Evolutionary conservation across 2,797 vertebrate genomes (phyloP).

Genomic region (Picus viridis): DNA sequence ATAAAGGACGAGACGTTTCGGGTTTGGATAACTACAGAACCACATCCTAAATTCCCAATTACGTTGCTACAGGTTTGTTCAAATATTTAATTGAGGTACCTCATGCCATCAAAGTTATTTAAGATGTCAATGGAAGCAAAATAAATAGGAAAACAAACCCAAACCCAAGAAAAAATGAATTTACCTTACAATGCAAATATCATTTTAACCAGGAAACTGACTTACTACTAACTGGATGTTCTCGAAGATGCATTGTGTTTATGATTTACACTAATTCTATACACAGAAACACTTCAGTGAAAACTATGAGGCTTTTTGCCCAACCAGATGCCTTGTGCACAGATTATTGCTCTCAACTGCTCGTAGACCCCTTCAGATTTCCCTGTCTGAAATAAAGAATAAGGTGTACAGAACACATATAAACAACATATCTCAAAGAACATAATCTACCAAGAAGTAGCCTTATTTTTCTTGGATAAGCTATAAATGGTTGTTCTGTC

Average conservation of each 20-base stretch:
- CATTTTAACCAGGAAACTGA: not conserved
- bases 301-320: not conserved
- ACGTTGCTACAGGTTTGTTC: conserved; percentile 84
- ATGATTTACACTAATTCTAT: not conserved
- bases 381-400: not conserved
- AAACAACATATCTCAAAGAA: not conserved
- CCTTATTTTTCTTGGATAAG: not conserved
- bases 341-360: not conserved
- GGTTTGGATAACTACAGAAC: conserved; percentile 88
- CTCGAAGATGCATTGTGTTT: not conserved
- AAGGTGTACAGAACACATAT: not conserved
- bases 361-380: not conserved
- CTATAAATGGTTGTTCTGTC: not conserved
- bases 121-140: not conserved
- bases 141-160: not conserved
- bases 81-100: not conserved
- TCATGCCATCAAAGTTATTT: not conserved
- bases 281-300: not conserved
- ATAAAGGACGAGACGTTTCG: conserved; percentile 79
- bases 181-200: not conserved
- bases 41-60: conserved; percentile 84
- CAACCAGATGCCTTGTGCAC: not conserved
- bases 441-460: not conserved
- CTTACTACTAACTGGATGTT: not conserved
- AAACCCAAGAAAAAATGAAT: not conserved